Evolutionary conservation across 35 echinoderm and acorn worm genomes (phyloP).

Genomic region (Apostichopus parvimensis): DNA sequence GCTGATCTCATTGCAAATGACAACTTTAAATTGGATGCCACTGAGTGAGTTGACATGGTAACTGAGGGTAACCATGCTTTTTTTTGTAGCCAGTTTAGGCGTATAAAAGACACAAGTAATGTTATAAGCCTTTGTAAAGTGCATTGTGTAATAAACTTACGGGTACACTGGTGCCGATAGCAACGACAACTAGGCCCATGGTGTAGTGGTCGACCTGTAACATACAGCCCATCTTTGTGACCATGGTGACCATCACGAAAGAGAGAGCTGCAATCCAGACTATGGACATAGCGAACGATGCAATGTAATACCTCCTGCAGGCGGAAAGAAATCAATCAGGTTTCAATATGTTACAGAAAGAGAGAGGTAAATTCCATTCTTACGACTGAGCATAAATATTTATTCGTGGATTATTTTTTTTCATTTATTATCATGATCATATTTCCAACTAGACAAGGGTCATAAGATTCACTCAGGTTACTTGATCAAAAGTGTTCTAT

Average conservation of each 20-base stretch:
- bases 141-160: slow-evolving; percentile 56
- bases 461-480: no score
- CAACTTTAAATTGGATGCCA: no score
- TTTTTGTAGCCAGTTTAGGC: no score
- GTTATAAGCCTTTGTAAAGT: no score
- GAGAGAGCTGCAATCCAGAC: slow-evolving; percentile 89
- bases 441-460: no score
- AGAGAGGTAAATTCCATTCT: not conserved
- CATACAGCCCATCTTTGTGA: slow-evolving; percentile 78
- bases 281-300: slow-evolving; percentile 80
- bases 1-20: no score
- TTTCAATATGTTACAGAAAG: slow-evolving; percentile 4
- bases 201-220: slow-evolving; percentile 73
- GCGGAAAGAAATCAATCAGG: not conserved
- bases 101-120: no score
- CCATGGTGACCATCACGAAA: slow-evolving; percentile 91
- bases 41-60: no score
- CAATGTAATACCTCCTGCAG: slow-evolving; percentile 77
- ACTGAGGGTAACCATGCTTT: no score
- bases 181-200: slow-evolving; percentile 96
- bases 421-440: no score
- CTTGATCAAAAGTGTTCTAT: no score
- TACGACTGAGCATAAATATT: not conserved
- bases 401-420: no score
- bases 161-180: slow-evolving; percentile 94